Base-by-base conservation (phyloP, 2,888 invertebrate species). In the Petrolisthes manimaculis region DNA sequence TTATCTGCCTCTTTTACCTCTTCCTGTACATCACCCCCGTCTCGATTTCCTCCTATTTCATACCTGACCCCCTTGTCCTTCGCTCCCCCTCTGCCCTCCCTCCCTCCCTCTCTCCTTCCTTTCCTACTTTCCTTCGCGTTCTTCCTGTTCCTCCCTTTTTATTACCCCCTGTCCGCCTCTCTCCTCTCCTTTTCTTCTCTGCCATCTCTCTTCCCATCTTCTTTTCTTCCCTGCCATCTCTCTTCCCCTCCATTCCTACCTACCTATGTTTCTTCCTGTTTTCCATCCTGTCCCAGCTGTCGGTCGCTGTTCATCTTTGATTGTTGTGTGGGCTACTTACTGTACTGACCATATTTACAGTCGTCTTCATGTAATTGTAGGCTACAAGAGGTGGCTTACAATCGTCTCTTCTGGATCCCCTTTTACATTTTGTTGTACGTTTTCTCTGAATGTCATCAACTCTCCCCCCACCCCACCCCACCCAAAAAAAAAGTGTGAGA, bases 61-160 rank as follows among this genome's bases (percentile, higher is more conserved):
- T n/a, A 14, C 14, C 6, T 71, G n/a, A 67, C 85, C 67, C 55
- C 84, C 83, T 88, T 89, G 86, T 84, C n/a, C 21, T 71, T 21
- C 71, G 6, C 6, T n/a, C 6, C 71, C 71, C 71, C 71, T 6
- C 6, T n/a, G 12, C 71, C 71, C 21, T 71, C 21, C 71, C 37
- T 71, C 21, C n/a, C 4, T 12, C n/a, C 71, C n/a, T 71, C n/a
- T n/a, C n/a, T 71, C 9, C n/a, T 71, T 18, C n/a, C 21, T n/a
- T 21, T 71, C 21, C 14, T 89, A 83, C 86, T 84, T 61, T 74
- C 83, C 55, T 37, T 55, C 80, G 9, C 51, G 14, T 14, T 53
- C 80, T n/a, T 80, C 80, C 55, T 55, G 3, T n/a, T 54, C 51
- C 80, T 51, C 56, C 82, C 18, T 14, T 37, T n/a, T 18, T 54